Evolutionary conservation across 2,797 vertebrate species (phyloP).

Genomic region (Champsocephalus gunnari): DNA sequence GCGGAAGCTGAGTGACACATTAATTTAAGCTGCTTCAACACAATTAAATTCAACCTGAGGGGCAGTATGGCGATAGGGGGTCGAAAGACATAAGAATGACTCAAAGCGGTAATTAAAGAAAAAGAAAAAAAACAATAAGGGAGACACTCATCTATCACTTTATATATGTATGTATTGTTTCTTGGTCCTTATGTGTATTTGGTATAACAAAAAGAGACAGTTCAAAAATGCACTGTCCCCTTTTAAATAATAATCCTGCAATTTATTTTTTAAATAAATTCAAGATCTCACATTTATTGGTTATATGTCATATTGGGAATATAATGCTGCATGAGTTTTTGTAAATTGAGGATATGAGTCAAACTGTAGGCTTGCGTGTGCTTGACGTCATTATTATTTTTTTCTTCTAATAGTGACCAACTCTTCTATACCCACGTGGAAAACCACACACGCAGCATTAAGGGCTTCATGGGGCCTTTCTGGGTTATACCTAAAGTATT

Average conservation of each 20-base stretch:
- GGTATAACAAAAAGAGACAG: not conserved
- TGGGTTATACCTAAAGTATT: slow-evolving; percentile 46
- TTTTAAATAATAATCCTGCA: not conserved
- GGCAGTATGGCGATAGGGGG: slow-evolving; percentile 12
- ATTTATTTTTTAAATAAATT: not conserved
- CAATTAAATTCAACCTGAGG: slow-evolving; percentile 54
- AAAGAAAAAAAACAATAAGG: not conserved
- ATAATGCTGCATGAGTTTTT: slow-evolving; percentile 9
- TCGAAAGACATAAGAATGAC: slow-evolving; percentile 36
- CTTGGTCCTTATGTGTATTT: not conserved
- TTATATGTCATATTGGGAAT: not conserved
- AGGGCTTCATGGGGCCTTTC: slow-evolving; percentile 61
- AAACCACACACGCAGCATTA: slow-evolving; percentile 62
- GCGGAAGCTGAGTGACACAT: slow-evolving; percentile 40
- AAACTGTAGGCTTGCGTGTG: slow-evolving; percentile 50
- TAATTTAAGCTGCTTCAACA: slow-evolving; percentile 40
- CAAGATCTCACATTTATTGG: not conserved
- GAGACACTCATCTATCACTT: slow-evolving; percentile 5
- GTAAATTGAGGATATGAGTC: slow-evolving; percentile 67
- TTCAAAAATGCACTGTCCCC: slow-evolving; percentile 19
- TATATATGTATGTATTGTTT: slow-evolving; percentile 2
- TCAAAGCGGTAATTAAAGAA: slow-evolving; percentile 52
- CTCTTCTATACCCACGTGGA: slow-evolving; percentile 72
- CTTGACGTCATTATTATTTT: slow-evolving; percentile 60
- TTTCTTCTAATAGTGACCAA: slow-evolving; percentile 70